These are phyloP conservation scores for Diadumene lineata DNA, from an alignment of 92 coral and sea anemone species.

Conservation along the genomic window DNA sequence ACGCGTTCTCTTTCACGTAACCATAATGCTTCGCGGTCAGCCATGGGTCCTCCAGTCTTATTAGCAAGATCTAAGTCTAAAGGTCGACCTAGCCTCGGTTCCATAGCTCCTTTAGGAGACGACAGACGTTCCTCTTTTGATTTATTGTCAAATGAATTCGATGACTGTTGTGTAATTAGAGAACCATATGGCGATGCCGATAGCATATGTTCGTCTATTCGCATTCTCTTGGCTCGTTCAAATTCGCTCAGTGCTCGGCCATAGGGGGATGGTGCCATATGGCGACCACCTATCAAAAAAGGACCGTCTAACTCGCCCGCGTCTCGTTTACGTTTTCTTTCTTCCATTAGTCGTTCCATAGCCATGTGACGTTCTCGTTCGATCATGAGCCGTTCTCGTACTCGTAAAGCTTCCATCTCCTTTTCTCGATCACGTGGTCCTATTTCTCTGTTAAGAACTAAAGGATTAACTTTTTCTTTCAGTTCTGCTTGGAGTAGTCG, in stretches of 20 bases:
- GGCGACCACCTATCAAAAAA: constrained; percentile 53
- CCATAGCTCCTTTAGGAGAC: constrained; percentile 20
- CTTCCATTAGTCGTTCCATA: constrained; percentile 71
- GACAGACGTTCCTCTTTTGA: constrained; percentile 50
- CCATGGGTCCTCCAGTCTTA: constrained; percentile 26
- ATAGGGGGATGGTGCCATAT: constrained; percentile 62
- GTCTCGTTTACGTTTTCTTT: constrained; percentile 69
- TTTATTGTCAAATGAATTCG: constrained; percentile 26
- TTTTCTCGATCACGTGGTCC: constrained; percentile 67
- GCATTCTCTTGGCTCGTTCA: constrained; percentile 73
- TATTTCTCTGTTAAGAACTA: constrained; percentile 74
- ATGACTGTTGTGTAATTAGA: constrained; percentile 26
- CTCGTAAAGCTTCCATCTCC: constrained; percentile 74
- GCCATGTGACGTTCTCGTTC: constrained; percentile 70
- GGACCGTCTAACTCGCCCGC: constrained; percentile 65
- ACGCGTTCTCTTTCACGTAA: constrained; percentile 75
- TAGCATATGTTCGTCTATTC: constrained; percentile 45
- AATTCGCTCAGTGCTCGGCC: constrained; percentile 62
- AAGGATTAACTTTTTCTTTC: constrained; percentile 85
- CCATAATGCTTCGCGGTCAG: constrained; percentile 79
- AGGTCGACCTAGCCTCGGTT: constrained; percentile 39
- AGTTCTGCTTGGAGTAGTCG: constrained; percentile 85
- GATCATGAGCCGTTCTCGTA: constrained; percentile 72
- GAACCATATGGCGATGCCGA: constrained; percentile 30
- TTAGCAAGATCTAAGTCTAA: constrained; percentile 52